These are phyloP conservation scores for Gadus chalcogrammus DNA, from an alignment of 2,113 vertebrate genomes.

Conservation along the genomic window DNA sequence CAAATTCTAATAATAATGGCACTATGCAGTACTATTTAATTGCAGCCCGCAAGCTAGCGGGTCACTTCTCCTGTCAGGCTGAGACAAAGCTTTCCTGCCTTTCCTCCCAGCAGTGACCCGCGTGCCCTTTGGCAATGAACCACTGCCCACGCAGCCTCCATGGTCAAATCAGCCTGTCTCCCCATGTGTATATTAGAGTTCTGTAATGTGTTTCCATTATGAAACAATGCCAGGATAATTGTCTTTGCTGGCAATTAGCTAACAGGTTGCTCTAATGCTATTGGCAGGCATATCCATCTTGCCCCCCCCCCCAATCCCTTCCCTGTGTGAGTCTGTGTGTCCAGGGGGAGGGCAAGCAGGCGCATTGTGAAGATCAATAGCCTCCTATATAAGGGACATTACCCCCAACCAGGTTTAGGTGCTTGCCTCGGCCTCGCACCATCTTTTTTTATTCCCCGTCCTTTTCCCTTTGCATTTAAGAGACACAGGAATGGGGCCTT, in stretches of 20 bases:
- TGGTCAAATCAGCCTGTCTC: conserved; percentile 90
- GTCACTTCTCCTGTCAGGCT: conserved; percentile 77
- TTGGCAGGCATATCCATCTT: conserved; percentile 95
- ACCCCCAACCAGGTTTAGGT: conserved; percentile 85
- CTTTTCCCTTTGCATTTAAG: conserved; percentile 83
- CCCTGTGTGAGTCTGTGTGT: conserved; percentile 44
- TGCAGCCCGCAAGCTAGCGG: conserved; percentile 11
- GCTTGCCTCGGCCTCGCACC: conserved; percentile 78
- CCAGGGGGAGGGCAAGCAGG: conserved; percentile 64
- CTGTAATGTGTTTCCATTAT: conserved; percentile 97
- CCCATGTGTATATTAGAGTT: conserved; percentile 93
- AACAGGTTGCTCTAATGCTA: conserved; percentile 95
- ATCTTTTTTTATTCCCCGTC: conserved; percentile 81
- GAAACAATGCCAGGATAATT: conserved; percentile 96
- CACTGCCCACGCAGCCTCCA: conserved; percentile 81
- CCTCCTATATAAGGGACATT: conserved; percentile 93
- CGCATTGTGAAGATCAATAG: conserved; percentile 89
- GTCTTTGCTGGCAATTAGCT: conserved; percentile 98
- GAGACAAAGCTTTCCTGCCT: conserved; percentile 71
- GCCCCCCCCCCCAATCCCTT: conserved; percentile 58
- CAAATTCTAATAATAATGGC: conserved; percentile 4
- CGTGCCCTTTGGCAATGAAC: conserved; percentile 86
- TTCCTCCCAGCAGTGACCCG: conserved; percentile 76
- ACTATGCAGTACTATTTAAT: not conserved
- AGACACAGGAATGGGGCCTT: conserved; percentile 73